phyloP scores from a whole-genome alignment of 2,113 vertebrate genomes.

The Camelus dromedarius region DNA sequence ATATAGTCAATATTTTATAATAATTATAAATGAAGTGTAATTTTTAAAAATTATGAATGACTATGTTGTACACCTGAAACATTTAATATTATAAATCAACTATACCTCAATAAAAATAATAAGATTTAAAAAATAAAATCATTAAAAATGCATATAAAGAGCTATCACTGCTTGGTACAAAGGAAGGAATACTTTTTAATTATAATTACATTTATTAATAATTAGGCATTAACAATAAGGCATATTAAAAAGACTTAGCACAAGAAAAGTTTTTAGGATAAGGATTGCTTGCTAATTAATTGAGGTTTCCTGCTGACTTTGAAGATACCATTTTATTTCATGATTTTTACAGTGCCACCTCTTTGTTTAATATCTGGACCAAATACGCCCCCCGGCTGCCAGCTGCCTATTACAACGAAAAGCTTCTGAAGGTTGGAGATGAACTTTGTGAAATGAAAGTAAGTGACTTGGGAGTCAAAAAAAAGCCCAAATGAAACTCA shows the following conservation, averaged over 20 bases:
- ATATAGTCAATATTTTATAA: background rate
- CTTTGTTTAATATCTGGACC: constrained; percentile 93
- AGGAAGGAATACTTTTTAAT: background rate
- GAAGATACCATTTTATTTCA: constrained; percentile 67
- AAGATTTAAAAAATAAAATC: background rate
- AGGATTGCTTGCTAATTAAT: background rate
- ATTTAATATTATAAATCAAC: background rate
- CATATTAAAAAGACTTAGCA: background rate
- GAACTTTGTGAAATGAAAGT: constrained; percentile 93
- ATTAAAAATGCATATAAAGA: background rate
- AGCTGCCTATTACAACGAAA: constrained; percentile 90
- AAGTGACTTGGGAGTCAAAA: constrained; percentile 73
- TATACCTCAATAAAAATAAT: background rate
- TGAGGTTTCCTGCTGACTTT: constrained; percentile 69
- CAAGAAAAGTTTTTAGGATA: background rate
- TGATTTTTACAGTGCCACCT: constrained; percentile 88
- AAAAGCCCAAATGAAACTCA: background rate
- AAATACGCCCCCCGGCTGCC: constrained; percentile 94
- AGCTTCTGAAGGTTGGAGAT: constrained; percentile 93
- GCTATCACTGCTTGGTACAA: background rate
- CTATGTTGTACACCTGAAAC: background rate
- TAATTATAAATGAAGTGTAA: background rate
- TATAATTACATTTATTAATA: background rate
- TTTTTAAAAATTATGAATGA: background rate
- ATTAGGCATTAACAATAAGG: background rate